phyloP scores from a whole-genome alignment of 2,888 invertebrate species.

The Molorchus minor region DNA sequence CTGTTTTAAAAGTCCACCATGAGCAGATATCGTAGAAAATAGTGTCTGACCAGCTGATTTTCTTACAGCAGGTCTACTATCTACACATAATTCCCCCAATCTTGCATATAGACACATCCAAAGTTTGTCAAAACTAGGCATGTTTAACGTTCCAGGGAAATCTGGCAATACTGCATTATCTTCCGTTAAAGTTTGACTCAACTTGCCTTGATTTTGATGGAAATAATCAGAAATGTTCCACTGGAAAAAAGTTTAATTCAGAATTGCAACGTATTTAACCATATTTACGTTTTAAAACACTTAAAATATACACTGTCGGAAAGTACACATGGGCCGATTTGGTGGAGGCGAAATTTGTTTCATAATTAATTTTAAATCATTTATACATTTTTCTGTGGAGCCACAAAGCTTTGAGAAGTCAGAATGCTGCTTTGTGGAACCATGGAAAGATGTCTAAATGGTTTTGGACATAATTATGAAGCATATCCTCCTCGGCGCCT shows the following conservation, averaged over 20 bases:
- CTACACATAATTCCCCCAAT: constrained; percentile 92
- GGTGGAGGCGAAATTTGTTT: no score
- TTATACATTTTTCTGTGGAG: no score
- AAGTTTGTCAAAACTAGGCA: constrained; percentile 89
- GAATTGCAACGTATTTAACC: background rate
- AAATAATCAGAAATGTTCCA: constrained; percentile 99
- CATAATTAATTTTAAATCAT: no score
- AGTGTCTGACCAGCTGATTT: constrained; percentile 97
- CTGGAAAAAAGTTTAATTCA: constrained; percentile 69
- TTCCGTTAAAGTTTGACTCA: constrained; percentile 76
- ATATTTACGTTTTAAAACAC: constrained; percentile 9
- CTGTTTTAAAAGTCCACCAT: constrained; percentile 86
- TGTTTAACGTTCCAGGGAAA: constrained; percentile 82
- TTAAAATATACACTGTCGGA: background rate
- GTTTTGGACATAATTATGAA: no score
- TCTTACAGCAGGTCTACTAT: constrained; percentile 92
- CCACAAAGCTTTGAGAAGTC: no score
- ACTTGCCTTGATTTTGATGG: constrained; percentile 91
- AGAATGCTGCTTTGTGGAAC: no score
- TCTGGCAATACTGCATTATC: constrained; percentile 83
- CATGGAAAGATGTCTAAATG: no score
- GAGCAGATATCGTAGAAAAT: constrained; percentile 96
- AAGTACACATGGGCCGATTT: no score
- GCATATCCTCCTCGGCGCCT: no score
- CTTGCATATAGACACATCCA: constrained; percentile 96